phyloP scores from a whole-genome alignment of 2,888 invertebrate genomes.

The Esperia sulphurella region DNA sequence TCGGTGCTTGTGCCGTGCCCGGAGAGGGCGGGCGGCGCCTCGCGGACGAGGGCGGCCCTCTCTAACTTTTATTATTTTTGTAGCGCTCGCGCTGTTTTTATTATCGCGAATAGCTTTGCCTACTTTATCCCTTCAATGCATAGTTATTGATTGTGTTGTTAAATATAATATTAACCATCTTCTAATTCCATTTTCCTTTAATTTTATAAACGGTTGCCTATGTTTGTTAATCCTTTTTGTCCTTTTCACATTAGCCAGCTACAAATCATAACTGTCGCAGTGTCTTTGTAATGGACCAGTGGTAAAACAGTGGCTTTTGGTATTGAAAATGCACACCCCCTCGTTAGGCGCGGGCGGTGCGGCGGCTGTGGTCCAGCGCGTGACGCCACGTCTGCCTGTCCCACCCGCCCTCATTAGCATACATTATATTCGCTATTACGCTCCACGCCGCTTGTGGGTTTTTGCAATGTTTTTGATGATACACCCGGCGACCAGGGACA shows the following conservation, averaged over 20 bases:
- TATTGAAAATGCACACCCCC: slow-evolving; percentile 70
- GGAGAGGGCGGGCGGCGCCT: slow-evolving; percentile 45
- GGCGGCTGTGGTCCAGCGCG: slow-evolving; percentile 69
- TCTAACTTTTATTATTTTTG: slow-evolving; percentile 71
- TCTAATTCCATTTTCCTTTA: no score
- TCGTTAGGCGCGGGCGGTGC: slow-evolving; percentile 60
- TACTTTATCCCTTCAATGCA: slow-evolving; percentile 30
- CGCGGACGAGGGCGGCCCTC: slow-evolving; percentile 52
- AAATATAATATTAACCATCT: no score
- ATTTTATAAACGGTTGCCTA: no score
- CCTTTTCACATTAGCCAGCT: no score
- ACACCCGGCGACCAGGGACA: slow-evolving; percentile 37
- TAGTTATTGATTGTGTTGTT: background rate
- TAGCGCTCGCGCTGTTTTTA: slow-evolving; percentile 58
- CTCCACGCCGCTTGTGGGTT: slow-evolving; percentile 57
- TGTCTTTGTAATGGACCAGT: no score
- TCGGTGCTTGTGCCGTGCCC: slow-evolving; percentile 18
- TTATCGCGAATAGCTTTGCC: slow-evolving; percentile 50
- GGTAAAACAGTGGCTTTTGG: slow-evolving; percentile 29
- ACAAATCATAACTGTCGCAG: no score
- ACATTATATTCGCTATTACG: slow-evolving; percentile 75
- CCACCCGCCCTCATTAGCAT: slow-evolving; percentile 73
- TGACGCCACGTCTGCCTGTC: slow-evolving; percentile 68
- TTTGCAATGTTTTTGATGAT: slow-evolving; percentile 63
- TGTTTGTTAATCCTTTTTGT: no score